Evolutionary conservation across 2,113 vertebrate species (phyloP).

Genomic region (Ammodramus savannarum): DNA sequence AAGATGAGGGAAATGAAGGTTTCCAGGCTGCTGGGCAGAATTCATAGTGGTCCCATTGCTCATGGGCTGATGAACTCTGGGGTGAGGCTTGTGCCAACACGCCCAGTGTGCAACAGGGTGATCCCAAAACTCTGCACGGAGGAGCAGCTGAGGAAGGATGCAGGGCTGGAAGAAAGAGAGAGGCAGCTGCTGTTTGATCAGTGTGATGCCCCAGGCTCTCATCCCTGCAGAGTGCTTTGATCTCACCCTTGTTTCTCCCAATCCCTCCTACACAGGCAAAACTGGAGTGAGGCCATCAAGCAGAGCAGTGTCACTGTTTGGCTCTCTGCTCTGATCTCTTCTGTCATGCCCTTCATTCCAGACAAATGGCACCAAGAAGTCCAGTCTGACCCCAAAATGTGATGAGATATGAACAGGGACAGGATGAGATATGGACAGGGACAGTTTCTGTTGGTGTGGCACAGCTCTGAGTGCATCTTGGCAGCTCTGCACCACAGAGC

Average conservation of each 20-base stretch:
- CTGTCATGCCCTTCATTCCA: neutral
- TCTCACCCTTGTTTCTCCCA: neutral
- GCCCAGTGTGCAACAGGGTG: neutral
- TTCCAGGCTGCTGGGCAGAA: neutral
- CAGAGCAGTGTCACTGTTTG: neutral
- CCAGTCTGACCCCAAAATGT: neutral
- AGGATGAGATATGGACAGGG: neutral
- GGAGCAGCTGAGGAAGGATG: neutral
- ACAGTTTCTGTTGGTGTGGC: neutral
- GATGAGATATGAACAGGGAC: neutral
- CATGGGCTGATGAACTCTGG: fast-evolving
- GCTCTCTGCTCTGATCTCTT: neutral
- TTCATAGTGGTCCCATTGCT: neutral
- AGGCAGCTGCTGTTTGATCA: neutral
- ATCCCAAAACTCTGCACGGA: neutral
- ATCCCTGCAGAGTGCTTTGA: neutral
- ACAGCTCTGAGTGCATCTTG: fast-evolving
- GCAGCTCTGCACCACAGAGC: neutral
- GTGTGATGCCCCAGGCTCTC: neutral
- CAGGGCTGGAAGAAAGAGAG: neutral
- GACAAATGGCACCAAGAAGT: neutral
- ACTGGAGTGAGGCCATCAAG: neutral
- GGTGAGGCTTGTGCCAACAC: neutral
- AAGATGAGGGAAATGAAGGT: neutral
- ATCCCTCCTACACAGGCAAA: neutral